These are phyloP conservation scores for Gymnogyps californianus DNA, from an alignment of 2,113 vertebrate genomes.

Conservation along the genomic window DNA sequence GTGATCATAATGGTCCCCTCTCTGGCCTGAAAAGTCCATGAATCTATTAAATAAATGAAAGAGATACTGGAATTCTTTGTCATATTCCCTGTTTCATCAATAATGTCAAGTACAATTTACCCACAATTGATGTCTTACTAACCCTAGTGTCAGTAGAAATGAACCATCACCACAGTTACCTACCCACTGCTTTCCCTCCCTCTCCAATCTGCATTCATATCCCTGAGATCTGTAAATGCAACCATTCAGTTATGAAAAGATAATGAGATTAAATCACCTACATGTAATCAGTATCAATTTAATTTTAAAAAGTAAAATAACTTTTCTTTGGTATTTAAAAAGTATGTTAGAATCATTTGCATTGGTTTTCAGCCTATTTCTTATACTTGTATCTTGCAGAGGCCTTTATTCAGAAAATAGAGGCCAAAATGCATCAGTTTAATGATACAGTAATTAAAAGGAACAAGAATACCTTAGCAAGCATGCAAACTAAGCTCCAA, in stretches of 20 bases:
- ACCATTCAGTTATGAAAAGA: neutral
- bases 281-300: neutral
- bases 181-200: neutral
- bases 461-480: neutral
- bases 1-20: neutral
- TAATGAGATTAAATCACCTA: neutral
- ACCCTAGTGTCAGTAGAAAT: neutral
- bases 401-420: neutral
- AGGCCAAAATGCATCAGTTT: neutral
- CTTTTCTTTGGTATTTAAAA: neutral
- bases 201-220: neutral
- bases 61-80: neutral
- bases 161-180: neutral
- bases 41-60: conserved; percentile 20
- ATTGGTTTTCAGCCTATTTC: neutral
- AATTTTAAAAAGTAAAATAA: neutral
- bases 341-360: neutral
- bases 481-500: neutral
- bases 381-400: neutral
- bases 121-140: neutral
- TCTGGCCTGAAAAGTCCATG: neutral
- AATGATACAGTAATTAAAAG: neutral
- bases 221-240: neutral
- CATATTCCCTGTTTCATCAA: neutral
- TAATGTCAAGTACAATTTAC: neutral